Evolutionary conservation across 2,888 invertebrate genomes (phyloP).

Genomic region (Leptothorax acervorum): DNA sequence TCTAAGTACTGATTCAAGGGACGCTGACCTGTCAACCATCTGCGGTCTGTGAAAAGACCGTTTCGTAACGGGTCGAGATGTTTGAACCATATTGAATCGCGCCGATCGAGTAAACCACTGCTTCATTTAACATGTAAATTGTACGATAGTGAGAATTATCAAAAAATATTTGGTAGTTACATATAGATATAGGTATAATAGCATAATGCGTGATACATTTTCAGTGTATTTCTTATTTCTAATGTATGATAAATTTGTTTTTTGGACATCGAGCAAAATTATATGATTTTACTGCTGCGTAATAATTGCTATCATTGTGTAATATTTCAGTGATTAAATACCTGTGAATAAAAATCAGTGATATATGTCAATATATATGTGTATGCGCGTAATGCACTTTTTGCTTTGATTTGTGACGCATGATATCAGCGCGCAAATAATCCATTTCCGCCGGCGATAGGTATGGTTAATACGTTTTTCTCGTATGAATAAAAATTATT

Average conservation of each 20-base stretch:
- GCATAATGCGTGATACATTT: neutral
- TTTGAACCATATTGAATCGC: neutral
- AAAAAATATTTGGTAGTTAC: neutral
- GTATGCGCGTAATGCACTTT: neutral
- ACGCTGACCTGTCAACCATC: neutral
- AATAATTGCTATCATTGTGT: neutral
- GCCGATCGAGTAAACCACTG: neutral
- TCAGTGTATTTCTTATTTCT: neutral
- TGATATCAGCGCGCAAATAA: conserved; percentile 9
- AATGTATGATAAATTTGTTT: neutral
- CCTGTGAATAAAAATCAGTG: neutral
- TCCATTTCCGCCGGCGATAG: neutral
- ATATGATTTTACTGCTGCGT: neutral
- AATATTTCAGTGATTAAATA: neutral
- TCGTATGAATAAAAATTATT: neutral
- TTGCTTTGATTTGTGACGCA: conserved; percentile 7
- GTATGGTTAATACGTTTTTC: neutral
- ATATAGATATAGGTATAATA: neutral
- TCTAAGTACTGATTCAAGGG: conserved; percentile 45
- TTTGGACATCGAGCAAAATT: neutral
- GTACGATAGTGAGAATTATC: neutral
- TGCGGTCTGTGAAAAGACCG: neutral
- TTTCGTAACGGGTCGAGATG: neutral
- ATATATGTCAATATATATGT: neutral
- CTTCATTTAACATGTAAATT: neutral